Evolutionary conservation across 2,113 vertebrate genomes (phyloP).

Genomic region (Ammospiza caudacuta): DNA sequence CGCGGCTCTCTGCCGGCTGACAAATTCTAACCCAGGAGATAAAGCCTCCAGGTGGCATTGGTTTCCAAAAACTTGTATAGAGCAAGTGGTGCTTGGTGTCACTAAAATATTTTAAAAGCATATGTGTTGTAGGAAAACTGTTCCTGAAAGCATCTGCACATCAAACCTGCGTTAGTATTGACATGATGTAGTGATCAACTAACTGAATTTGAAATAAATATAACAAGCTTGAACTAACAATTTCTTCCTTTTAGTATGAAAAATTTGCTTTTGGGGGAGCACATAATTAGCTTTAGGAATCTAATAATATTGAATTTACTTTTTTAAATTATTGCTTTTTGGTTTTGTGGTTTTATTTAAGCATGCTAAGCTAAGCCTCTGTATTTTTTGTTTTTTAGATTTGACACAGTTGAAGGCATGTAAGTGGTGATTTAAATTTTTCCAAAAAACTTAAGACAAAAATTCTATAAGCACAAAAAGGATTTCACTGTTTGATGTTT

Average conservation of each 20-base stretch:
- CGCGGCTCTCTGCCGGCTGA: neutral
- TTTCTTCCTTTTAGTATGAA: conserved; percentile 25
- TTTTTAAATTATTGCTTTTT: conserved; percentile 69
- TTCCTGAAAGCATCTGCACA: neutral
- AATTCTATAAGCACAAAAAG: conserved; percentile 37
- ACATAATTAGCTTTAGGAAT: conserved; percentile 51
- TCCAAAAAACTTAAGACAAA: conserved; percentile 61
- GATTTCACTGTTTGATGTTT: conserved; percentile 62
- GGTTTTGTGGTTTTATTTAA: conserved; percentile 81
- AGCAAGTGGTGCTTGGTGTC: neutral
- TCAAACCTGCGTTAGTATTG: conserved; percentile 1
- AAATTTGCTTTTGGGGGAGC: conserved; percentile 34
- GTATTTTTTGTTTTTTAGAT: conserved; percentile 89
- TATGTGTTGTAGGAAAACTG: neutral
- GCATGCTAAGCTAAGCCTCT: conserved; percentile 88
- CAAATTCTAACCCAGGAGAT: neutral
- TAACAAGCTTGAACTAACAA: conserved; percentile 53
- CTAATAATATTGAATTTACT: conserved; percentile 49
- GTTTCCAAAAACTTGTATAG: neutral
- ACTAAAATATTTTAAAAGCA: neutral
- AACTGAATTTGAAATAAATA: conserved; percentile 39
- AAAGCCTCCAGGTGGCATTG: neutral
- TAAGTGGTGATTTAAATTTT: conserved; percentile 88
- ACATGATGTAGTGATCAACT: neutral
- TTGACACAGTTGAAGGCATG: conserved; percentile 93